phyloP scores from a whole-genome alignment of 2,797 vertebrate species.

The Eulemur albifrons region DNA sequence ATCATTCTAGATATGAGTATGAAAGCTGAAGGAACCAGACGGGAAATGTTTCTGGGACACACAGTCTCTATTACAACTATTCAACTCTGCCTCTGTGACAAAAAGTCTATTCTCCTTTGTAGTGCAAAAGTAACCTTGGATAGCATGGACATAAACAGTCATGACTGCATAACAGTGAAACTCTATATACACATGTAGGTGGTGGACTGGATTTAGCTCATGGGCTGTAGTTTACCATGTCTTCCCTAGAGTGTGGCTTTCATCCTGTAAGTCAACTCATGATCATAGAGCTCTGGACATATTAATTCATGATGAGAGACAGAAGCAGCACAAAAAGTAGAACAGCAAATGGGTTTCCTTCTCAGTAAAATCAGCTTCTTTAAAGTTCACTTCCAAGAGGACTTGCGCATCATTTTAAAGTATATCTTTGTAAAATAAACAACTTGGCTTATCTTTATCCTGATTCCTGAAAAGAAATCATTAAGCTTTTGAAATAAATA shows the following conservation, averaged over 20 bases:
- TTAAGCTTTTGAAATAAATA: background rate
- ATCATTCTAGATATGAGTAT: background rate
- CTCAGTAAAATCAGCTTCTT: background rate
- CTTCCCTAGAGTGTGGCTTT: background rate
- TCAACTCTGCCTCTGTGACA: background rate
- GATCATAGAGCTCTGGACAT: background rate
- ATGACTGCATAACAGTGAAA: background rate
- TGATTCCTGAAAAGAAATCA: background rate
- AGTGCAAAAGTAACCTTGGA: background rate
- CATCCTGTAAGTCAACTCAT: background rate
- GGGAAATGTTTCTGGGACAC: background rate
- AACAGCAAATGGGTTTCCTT: background rate
- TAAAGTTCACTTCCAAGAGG: background rate
- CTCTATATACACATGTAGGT: background rate
- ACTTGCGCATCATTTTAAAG: background rate
- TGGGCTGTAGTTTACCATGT: background rate
- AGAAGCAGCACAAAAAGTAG: background rate
- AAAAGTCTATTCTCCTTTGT: background rate
- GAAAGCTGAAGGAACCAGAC: background rate
- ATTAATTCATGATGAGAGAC: background rate
- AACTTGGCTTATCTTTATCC: background rate
- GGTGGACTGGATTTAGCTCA: background rate
- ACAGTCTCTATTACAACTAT: background rate
- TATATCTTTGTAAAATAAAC: background rate
- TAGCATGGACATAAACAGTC: background rate